Evolutionary conservation across 2,797 vertebrate genomes (phyloP), one percentile per base, ranked within the genome.

Genomic region (Eidolon dupreanum): DNA sequence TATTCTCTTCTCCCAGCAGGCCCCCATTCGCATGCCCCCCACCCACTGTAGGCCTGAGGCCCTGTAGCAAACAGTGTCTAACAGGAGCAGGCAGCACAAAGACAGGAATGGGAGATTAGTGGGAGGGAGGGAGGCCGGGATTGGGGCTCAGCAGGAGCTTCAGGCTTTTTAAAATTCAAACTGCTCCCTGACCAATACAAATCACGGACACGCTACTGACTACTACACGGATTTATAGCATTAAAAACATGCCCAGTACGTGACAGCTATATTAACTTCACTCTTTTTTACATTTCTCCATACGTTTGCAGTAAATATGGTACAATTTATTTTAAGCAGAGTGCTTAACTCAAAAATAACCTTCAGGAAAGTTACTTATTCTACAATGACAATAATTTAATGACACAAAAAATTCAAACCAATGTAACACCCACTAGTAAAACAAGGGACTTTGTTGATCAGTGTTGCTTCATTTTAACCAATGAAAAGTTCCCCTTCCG

Each of bases 61-160:
- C 97, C 98, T 97, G 98, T 95, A 97, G 98, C 98, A 98, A 98
- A 98, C 98, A 98, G 98, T 97, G 98, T 98, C 98, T 98, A 98
- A 98, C 98, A 98, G 98, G 98, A 99, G 98, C 98, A 98, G 98
- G 98, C 99, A 98, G 98, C 99, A 99, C 99, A 99, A 99, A 99
- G 98, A 98, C 98, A 98, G 98, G 98, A 99, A 99, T 98, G 98
- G 98, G 98, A 98, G 98, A 99, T 98, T 98, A 98, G 98, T 98
- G 98, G 98, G 98, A 97, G 94, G 97, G 98, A 96, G 97, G 98
- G 97, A 97, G 98, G 98, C 98, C 98, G 97, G 98, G 98, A 98
- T 97, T 98, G 98, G 98, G 98, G 98, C 98, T 98, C 98, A 98
- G 98, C 98, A 99, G 98, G 98, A 98, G 98, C 98, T 98, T 98